These are phyloP conservation scores for Arctopsyche grandis DNA, from an alignment of 1,140 invertebrate genomes.

Conservation along the genomic window DNA sequence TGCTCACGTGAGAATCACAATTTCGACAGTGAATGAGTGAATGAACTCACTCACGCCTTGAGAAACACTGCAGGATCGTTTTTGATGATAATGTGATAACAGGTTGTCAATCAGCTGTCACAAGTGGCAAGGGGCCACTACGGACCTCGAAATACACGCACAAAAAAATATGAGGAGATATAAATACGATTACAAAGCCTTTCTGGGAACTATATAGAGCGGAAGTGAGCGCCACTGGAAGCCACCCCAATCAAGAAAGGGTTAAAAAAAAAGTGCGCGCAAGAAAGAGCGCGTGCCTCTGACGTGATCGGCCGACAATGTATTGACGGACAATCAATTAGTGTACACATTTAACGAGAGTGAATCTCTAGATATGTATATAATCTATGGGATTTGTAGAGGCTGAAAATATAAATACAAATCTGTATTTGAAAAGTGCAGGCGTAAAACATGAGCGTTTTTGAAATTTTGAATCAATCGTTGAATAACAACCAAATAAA, in stretches of 20 bases:
- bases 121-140: not conserved
- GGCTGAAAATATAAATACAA: too few relatives aligned
- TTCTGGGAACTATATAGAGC: not conserved
- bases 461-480: too few relatives aligned
- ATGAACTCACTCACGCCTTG: not conserved
- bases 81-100: constrained; percentile 22
- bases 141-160: not conserved
- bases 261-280: not conserved
- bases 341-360: too few relatives aligned
- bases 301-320: not conserved
- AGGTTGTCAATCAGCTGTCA: constrained; percentile 21
- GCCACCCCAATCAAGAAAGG: constrained; percentile 4
- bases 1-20: too few relatives aligned
- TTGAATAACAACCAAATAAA: too few relatives aligned
- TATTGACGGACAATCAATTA: too few relatives aligned
- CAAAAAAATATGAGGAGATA: not conserved
- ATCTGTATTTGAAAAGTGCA: too few relatives aligned
- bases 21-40: not conserved
- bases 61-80: not conserved
- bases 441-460: too few relatives aligned
- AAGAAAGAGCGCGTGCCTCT: not conserved
- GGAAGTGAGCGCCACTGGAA: constrained; percentile 21
- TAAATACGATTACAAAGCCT: not conserved
- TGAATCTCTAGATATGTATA: too few relatives aligned
- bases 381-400: too few relatives aligned